Base-by-base conservation (phyloP, 2,888 invertebrate genomes). In the Lamproptera curius region DNA sequence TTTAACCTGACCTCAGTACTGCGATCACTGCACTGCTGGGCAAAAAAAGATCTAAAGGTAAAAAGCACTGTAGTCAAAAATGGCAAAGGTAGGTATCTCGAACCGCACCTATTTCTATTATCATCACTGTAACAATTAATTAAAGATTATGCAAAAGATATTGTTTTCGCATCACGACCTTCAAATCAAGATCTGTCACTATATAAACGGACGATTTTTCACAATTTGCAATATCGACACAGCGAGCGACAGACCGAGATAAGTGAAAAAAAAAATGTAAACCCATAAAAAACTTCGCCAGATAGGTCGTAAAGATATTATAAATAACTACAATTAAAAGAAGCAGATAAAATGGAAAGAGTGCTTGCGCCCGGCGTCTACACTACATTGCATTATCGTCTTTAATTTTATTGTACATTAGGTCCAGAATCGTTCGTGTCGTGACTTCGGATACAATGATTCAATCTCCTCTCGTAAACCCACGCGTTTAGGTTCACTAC, bases 401-500 rank as follows among this genome's bases (percentile, higher is more conserved):
- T 1, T 2, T 11, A 0, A n/a, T n/a, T n/a, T n/a, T n/a, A n/a
- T n/a, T n/a, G 8, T 4, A 1, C 10, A 17, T 40, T 71, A 68
- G 67, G 75, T 71, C 61, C 55, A 62, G 62, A 63, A 58, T 68
- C 52, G 55, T 52, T 46, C 61, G 60, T 53, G 55, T 52, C 16
- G 20, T 23, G 45, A 54, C 46, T 43, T 31, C 42, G 53, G 55
- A 58, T 58, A 57, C 58, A 63, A 61, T 67, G 62, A 67, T 67
- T 65, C 64, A 66, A 64, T 64, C 59, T 64, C 58, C 54, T 57
- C 60, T 53, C 63, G 59, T 53, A 56, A 73, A 62, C 78, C 77
- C 79, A 82, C 81, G 80, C 80, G 68, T 72, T 76, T 76, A 68
- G 63, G 70, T 76, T 76, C 73, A 69, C 64, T 62, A 67, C 59